A percentile compares a stretch with the other conserved stretches of the same genome.
phyloP scores from a whole-genome alignment of 2,113 vertebrate species.

The Eulacestoma nigropectus region DNA sequence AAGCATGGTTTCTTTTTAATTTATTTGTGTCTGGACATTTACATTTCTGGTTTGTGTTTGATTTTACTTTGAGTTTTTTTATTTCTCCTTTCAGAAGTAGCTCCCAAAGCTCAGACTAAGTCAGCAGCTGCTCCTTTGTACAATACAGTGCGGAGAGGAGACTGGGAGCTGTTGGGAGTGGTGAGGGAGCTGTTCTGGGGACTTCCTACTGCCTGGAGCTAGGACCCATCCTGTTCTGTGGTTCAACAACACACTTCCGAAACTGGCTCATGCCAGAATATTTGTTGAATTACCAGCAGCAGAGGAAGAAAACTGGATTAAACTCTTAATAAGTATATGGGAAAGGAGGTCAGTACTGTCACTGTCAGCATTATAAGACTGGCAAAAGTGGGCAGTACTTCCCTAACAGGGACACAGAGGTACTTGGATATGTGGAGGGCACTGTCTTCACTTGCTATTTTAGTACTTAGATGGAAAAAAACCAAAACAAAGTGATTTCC shows the following conservation, averaged over 20 bases:
- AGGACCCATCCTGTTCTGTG: not conserved
- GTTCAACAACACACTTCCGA: not conserved
- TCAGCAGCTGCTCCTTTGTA: not conserved
- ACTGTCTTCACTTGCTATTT: not conserved
- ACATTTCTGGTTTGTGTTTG: conserved; percentile 20
- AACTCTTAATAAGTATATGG: not conserved
- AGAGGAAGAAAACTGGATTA: not conserved
- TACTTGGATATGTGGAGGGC: not conserved
- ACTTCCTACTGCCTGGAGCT: not conserved
- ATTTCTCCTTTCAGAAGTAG: not conserved
- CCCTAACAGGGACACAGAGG: not conserved
- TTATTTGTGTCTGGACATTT: conserved; percentile 19
- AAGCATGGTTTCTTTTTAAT: conserved; percentile 41
- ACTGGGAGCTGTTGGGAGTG: not conserved
- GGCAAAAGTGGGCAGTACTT: not conserved
- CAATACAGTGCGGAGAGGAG: not conserved
- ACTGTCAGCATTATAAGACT: not conserved
- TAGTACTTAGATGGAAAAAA: not conserved
- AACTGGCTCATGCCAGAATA: not conserved
- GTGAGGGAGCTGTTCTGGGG: not conserved
- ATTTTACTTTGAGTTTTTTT: not conserved
- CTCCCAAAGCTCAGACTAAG: not conserved
- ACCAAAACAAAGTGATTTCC: not conserved
- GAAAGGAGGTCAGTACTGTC: not conserved
- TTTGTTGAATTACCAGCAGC: not conserved